Evolutionary conservation across 2,113 vertebrate genomes (phyloP).

Genomic region (Melanerpes formicivorus): DNA sequence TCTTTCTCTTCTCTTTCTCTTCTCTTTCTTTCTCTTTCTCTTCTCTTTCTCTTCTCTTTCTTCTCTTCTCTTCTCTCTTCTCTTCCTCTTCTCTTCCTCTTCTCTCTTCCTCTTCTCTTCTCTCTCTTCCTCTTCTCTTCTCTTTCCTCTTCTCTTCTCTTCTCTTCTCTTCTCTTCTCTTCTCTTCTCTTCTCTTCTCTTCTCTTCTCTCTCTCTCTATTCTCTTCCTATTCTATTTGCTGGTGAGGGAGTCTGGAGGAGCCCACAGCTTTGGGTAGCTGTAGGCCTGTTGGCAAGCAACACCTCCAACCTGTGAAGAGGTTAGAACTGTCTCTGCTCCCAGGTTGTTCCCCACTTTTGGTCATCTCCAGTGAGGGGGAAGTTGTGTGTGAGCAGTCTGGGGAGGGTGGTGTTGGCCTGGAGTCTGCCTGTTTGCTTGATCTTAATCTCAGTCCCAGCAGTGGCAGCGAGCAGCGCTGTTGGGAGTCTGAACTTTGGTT

Average conservation of each 20-base stretch:
- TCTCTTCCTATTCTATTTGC: not conserved
- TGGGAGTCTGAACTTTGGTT: constrained; percentile 53
- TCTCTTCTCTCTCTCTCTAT: too few relatives aligned
- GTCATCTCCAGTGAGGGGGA: not conserved
- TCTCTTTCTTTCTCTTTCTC: too few relatives aligned
- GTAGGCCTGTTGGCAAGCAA: not conserved
- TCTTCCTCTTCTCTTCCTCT: too few relatives aligned
- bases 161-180: too few relatives aligned
- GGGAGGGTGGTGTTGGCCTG: not conserved
- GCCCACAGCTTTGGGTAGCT: not conserved
- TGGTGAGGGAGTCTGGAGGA: not conserved
- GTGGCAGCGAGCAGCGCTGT: not conserved
- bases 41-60: too few relatives aligned
- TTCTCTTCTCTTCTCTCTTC: too few relatives aligned
- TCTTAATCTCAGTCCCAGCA: not conserved
- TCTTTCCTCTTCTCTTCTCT: too few relatives aligned
- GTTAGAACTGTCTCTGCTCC: not conserved
- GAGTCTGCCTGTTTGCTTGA: not conserved
- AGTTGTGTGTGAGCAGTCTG: not conserved
- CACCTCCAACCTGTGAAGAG: not conserved
- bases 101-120: too few relatives aligned
- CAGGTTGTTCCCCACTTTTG: not conserved
- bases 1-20: too few relatives aligned
- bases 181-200: too few relatives aligned
- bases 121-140: too few relatives aligned